Conservation (phyloP, 2,113 vertebrate species). For the Misgurnus mizolepis region DNA sequence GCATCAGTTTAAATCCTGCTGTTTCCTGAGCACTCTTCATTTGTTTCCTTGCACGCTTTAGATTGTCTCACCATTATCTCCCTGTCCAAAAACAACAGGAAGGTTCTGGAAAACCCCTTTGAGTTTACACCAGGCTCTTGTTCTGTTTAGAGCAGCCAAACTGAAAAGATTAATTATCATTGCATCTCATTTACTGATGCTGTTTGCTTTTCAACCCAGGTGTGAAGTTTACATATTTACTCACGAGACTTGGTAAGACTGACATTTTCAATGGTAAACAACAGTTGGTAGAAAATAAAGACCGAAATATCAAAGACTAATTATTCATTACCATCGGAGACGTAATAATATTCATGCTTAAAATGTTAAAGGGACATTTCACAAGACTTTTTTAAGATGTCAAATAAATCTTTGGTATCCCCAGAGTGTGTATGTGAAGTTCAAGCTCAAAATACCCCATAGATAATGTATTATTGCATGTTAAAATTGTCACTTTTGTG, state of each 20-base stretch:
- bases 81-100: conserved; percentile 15
- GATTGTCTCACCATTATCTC: conserved; percentile 38
- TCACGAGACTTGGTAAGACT: conserved; percentile 25
- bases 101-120: conserved; percentile 1
- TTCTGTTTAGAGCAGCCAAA: conserved; percentile 1
- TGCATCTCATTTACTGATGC: conserved; percentile 32
- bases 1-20: conserved; percentile 55
- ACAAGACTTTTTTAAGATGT: no score
- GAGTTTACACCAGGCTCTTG: not conserved
- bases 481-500: no score
- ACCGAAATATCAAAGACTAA: conserved; percentile 31
- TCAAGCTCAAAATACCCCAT: no score
- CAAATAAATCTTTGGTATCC: no score
- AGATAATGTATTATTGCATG: no score
- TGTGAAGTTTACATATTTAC: conserved; percentile 42
- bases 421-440: no score
- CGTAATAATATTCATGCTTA: not conserved
- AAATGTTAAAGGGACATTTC: conserved; percentile 9
- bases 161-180: conserved; percentile 44
- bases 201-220: conserved; percentile 39
- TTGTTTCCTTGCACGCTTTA: conserved; percentile 44
- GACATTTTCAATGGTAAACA: conserved; percentile 46
- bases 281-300: conserved; percentile 36
- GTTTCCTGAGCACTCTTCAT: conserved; percentile 49
- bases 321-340: conserved; percentile 40